Conservation (phyloP, 2,888 invertebrate genomes). For the Hyppa rectilinea region DNA sequence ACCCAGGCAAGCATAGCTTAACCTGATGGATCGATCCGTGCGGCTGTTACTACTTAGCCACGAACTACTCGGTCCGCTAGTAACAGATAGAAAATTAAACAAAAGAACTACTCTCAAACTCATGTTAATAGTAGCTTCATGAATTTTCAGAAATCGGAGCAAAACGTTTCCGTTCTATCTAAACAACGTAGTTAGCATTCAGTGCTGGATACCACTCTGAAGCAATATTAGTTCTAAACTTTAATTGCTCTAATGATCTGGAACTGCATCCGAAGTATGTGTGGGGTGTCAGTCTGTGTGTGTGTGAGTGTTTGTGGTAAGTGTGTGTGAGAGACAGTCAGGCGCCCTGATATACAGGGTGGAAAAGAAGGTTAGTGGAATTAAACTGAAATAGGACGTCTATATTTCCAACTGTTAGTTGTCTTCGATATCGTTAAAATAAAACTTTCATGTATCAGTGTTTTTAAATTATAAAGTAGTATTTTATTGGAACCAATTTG, state of each 20-base stretch:
- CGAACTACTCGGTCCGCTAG: not conserved
- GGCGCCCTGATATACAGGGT: not conserved
- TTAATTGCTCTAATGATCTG: slow-evolving; percentile 51
- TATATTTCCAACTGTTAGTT: not conserved
- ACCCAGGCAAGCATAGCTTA: too few species aligned
- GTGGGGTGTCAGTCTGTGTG: not conserved
- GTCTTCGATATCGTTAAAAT: too few species aligned
- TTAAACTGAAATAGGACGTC: not conserved
- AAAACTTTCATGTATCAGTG: too few species aligned
- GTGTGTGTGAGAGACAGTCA: not conserved
- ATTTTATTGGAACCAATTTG: too few species aligned
- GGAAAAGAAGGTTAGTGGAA: not conserved
- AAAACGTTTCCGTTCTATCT: slow-evolving; percentile 7
- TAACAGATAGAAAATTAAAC: not conserved
- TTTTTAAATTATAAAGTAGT: too few species aligned
- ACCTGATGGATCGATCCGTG: too few species aligned
- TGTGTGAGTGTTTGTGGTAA: not conserved
- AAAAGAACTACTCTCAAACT: not conserved
- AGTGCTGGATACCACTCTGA: slow-evolving; percentile 30
- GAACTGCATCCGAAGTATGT: slow-evolving; percentile 33
- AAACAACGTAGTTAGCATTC: slow-evolving; percentile 28
- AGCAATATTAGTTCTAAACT: slow-evolving; percentile 56
- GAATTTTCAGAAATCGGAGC: slow-evolving; percentile 12
- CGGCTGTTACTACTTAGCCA: too few species aligned
- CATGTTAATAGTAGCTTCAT: slow-evolving; percentile 1